Evolutionary conservation across 2,113 vertebrate genomes (phyloP), one percentile per base, ranked within the genome.

Genomic region (Odocoileus virginianus): DNA sequence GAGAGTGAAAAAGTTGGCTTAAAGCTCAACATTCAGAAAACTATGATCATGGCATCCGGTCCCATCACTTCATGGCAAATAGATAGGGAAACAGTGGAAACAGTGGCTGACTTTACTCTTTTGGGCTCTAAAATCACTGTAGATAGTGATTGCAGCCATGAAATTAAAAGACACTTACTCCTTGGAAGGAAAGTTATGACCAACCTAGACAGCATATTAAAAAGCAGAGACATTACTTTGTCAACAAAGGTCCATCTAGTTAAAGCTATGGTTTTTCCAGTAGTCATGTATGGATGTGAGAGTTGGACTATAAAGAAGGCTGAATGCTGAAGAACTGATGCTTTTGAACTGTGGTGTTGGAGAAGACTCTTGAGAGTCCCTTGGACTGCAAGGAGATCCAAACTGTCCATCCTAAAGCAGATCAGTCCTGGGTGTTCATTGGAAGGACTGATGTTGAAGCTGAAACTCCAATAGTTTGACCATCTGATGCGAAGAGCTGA

Each of bases 11-110:
- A 64, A 33, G 60, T 64, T 17, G 15, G 30, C 60, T 64, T 64
- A 33, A 64, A 33, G 6, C 60, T 64, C 60, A 64, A 64, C 30
- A 64, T 64, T 64, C 30, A 64, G 60, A 33, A 64, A 64, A 64
- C 60, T 1, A 64, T 33, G 14, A 16, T 33, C 0, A 64, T 33
- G 30, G 30, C 7, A 33, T 17, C 60, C 0, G 0, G 60, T 64
- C 14, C 30, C 7, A 17, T 64, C 15, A 64, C 6, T 33, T 64
- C 61, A 64, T 17, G 30, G 61, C 0, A 64, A 64, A 33, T 33
- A 64, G 15, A 64, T 33, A 30, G 3, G 30, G 15, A 33, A 64
- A 64, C 58, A 60, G 27, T 30, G 27, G 58, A 60, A 30, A 60
- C 15, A 64, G 30, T 64, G 14, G 7, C 15, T 8, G 61, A 33